Evolutionary conservation across 2,113 vertebrate species (phyloP).

Genomic region (Felis catus): DNA sequence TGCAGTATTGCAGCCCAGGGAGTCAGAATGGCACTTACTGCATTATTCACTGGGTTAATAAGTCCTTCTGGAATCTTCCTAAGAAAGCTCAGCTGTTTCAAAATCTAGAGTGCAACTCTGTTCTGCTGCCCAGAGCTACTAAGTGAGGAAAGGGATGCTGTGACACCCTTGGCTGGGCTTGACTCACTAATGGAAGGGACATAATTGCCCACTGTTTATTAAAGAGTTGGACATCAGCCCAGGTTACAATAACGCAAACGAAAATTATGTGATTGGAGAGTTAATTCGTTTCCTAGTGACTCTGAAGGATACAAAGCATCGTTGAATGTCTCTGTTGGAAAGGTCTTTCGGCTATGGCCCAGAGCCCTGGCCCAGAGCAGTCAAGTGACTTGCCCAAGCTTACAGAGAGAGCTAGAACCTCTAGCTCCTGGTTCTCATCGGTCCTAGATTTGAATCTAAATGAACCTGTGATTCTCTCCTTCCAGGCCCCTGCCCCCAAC

Average conservation of each 20-base stretch:
- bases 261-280: neutral
- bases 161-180: neutral
- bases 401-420: neutral
- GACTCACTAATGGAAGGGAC: neutral
- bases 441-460: neutral
- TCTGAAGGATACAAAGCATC: neutral
- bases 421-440: neutral
- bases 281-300: neutral
- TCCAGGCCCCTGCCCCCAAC: fast-evolving
- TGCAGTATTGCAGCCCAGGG: neutral
- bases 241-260: constrained; percentile 35
- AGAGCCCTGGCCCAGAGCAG: neutral
- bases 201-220: neutral
- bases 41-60: constrained; percentile 5
- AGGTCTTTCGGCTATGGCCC: neutral
- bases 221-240: neutral
- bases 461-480: neutral
- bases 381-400: neutral
- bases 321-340: neutral
- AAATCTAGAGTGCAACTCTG: neutral
- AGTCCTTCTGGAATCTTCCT: constrained; percentile 47
- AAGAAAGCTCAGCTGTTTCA: neutral
- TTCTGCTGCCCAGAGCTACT: neutral
- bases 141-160: constrained; percentile 5
- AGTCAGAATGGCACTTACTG: neutral